Base-by-base conservation (phyloP, 2,113 vertebrate species). In the Hippocampus guttulatus region DNA sequence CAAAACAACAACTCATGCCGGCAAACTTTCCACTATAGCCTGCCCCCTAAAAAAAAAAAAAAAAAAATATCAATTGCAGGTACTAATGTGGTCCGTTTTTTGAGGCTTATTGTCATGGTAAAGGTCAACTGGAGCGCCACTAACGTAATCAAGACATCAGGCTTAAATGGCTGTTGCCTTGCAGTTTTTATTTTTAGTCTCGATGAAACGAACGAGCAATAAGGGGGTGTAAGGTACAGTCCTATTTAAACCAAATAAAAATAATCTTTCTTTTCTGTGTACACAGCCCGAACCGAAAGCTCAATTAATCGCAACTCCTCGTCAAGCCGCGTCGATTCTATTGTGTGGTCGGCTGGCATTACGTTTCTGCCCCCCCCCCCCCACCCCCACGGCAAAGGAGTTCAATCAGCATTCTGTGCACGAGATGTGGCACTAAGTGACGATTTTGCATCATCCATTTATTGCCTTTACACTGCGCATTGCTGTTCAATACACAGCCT, bases 271-370 rank as follows among this genome's bases (percentile, higher is more conserved):
- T 33, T 43, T 64, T 63, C 58, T 33, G 3, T 20, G 62, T 65
- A 43, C 14, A 65, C 43, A 4, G 64, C 64, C 18, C 8, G 64
- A 30, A 66, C 75, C 90, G 87, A 90, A 84, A 91, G 90, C 85
- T 85, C 87, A 82, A 89, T 90, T 87, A 86, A 87, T 90, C 77
- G 65, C 76, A 54, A 75, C 58, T 76, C 70, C 58, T 33, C 75
- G 87, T 86, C 82, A 81, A 82, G 71, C 49, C 21, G 49, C 65
- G 92, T 91, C 75, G 90, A 92, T 89, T 73, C 68, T 75, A 18
- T 72, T 86, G 84, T 89, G 87, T 89, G 85, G 79, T 58, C 66
- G 67, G 79, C 68, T 90, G 49, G 77, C 74, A 55, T 85, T 89
- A 87, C 88, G 80, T 77, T 66, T 75, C 77, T 85, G 80, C 82